Percentiles rank a stretch among this genome's conserved stretches.
phyloP scores from a whole-genome alignment of 2,888 invertebrate genomes.

The Acanthosepion esculentum region DNA sequence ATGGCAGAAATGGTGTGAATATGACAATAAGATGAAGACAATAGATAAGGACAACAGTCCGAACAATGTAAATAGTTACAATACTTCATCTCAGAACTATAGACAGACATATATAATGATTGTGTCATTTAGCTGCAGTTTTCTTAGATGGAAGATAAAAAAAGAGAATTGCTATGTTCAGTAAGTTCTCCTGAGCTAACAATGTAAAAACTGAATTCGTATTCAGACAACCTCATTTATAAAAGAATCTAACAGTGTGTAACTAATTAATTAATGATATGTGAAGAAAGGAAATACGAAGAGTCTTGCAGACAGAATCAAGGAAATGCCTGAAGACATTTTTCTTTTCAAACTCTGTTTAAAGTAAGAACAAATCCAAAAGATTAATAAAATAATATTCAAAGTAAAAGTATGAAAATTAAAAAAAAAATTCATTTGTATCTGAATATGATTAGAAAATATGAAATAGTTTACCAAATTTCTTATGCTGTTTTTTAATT shows the following conservation, averaged over 20 bases:
- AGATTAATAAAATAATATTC: neutral
- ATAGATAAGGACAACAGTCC: no score
- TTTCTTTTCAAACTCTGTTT: neutral
- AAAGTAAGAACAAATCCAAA: neutral
- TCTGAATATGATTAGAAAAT: conserved; percentile 33
- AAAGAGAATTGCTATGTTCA: neutral
- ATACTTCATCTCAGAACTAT: no score
- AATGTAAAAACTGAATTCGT: neutral
- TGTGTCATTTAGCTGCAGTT: neutral
- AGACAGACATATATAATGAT: no score
- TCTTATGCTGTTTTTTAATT: neutral
- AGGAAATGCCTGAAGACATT: neutral
- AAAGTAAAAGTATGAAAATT: neutral
- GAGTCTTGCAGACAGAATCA: conserved; percentile 1
- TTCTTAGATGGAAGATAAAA: neutral
- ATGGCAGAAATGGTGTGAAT: no score
- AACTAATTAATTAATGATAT: neutral
- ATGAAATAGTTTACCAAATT: neutral
- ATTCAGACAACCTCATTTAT: neutral
- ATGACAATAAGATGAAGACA: no score
- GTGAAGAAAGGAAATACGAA: neutral
- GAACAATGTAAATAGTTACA: no score
- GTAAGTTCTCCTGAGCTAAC: neutral
- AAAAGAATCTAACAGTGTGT: neutral
- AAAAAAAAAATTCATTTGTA: neutral